Evolutionary conservation across 2,113 vertebrate species (phyloP).

Genomic region (Ginglymostoma cirratum): DNA sequence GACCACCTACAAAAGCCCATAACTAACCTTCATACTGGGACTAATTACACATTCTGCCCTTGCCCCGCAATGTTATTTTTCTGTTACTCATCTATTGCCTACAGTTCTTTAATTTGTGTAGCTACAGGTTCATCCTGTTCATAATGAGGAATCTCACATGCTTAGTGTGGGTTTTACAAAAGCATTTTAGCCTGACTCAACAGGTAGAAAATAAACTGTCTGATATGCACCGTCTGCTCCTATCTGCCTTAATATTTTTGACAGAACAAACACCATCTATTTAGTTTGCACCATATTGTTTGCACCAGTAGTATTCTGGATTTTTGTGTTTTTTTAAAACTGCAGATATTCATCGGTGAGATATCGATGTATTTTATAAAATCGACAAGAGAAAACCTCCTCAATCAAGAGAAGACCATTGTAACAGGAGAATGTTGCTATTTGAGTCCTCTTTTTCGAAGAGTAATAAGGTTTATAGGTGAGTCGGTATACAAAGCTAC

Average conservation of each 20-base stretch:
- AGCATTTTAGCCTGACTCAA: neutral
- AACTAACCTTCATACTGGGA: no score
- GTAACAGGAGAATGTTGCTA: conserved; percentile 97
- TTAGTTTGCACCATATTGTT: neutral
- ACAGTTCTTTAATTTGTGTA: neutral
- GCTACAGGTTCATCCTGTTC: neutral
- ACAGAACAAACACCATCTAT: neutral
- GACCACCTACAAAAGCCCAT: no score
- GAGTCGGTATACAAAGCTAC: conserved; percentile 39
- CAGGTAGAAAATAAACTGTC: neutral
- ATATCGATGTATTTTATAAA: conserved; percentile 96
- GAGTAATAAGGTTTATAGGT: conserved; percentile 93
- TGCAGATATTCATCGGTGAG: conserved; percentile 92
- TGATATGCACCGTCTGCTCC: neutral
- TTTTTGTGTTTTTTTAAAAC: conserved; percentile 40
- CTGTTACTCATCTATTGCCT: neutral
- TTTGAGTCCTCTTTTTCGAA: conserved; percentile 87
- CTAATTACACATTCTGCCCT: no score
- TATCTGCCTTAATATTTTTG: neutral
- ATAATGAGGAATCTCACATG: neutral
- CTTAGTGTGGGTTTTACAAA: neutral
- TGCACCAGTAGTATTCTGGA: neutral
- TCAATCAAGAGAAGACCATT: conserved; percentile 93
- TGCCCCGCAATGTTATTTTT: neutral
- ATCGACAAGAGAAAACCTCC: conserved; percentile 80